phyloP scores from a whole-genome alignment of 2,797 vertebrate genomes.

The Acropternis orthonyx region DNA sequence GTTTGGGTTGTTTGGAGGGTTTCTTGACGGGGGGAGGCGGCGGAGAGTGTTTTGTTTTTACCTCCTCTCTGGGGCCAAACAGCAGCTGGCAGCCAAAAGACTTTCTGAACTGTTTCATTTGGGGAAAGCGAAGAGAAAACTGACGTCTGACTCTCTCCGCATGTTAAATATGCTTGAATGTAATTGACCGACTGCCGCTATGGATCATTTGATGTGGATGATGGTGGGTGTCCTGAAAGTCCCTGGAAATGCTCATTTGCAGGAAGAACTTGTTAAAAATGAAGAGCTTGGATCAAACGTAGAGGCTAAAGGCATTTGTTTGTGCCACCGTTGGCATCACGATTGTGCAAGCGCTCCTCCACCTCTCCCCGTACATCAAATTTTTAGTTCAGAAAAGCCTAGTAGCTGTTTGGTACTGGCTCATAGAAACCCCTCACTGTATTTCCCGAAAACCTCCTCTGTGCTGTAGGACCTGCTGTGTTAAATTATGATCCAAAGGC shows the following conservation, averaged over 20 bases:
- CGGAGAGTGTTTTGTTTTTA: neutral
- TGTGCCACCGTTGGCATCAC: neutral
- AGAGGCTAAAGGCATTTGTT: neutral
- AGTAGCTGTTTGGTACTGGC: conserved; percentile 16
- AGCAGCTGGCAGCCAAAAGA: conserved; percentile 28
- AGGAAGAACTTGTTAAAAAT: conserved; percentile 41
- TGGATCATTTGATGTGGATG: neutral
- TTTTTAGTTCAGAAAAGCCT: conserved; percentile 30
- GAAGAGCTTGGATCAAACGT: neutral
- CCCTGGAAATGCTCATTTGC: conserved; percentile 24
- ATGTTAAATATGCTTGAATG: conserved; percentile 3
- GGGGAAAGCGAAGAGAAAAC: conserved; percentile 2
- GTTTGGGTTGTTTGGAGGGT: neutral
- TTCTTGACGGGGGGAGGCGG: fast-evolving
- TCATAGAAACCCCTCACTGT: conserved; percentile 70
- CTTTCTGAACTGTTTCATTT: conserved; percentile 44
- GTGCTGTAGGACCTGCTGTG: conserved; percentile 89
- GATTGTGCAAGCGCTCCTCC: neutral
- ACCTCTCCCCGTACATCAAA: neutral
- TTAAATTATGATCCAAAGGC: conserved; percentile 96
- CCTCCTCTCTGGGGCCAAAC: neutral
- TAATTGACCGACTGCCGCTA: neutral
- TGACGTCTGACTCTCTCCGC: neutral
- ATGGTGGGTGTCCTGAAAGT: neutral
- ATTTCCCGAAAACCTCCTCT: conserved; percentile 69